Conservation (phyloP, 2,113 vertebrate genomes). For the Nerophis lumbriciformis region DNA sequence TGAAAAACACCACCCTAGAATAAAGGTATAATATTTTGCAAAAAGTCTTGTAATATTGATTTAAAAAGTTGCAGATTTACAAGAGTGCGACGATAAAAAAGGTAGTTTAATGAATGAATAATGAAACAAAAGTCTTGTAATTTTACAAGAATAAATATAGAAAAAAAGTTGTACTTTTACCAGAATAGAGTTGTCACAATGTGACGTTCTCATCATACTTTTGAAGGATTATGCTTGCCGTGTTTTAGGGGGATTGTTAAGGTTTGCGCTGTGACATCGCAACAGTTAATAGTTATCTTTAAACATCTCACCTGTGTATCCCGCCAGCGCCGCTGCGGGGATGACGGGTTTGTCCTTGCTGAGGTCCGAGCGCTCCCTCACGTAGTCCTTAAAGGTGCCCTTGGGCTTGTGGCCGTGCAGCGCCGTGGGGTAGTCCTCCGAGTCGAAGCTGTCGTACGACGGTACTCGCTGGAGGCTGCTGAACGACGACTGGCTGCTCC, state of each 20-base stretch:
- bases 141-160: too few species aligned
- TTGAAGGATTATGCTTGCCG: too few species aligned
- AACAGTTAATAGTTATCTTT: neutral
- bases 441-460: constrained; percentile 98
- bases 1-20: too few species aligned
- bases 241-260: neutral
- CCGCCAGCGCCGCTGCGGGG: constrained; percentile 92
- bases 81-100: too few species aligned
- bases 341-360: constrained; percentile 99
- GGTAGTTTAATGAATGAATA: too few species aligned
- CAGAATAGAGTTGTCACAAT: too few species aligned
- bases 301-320: constrained; percentile 87
- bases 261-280: neutral
- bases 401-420: constrained; percentile 94
- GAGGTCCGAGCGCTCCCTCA: constrained; percentile 94
- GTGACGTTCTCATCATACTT: too few species aligned
- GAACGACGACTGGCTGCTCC: constrained; percentile 97
- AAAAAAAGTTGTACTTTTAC: too few species aligned
- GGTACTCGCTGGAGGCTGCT: constrained; percentile 97
- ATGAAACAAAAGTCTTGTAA: too few species aligned
- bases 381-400: constrained; percentile 99
- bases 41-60: too few species aligned
- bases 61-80: too few species aligned
- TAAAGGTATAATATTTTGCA: too few species aligned
- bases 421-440: constrained; percentile 88